Base-by-base conservation (phyloP, 2,888 invertebrate species). In the Xylocampa areola region DNA sequence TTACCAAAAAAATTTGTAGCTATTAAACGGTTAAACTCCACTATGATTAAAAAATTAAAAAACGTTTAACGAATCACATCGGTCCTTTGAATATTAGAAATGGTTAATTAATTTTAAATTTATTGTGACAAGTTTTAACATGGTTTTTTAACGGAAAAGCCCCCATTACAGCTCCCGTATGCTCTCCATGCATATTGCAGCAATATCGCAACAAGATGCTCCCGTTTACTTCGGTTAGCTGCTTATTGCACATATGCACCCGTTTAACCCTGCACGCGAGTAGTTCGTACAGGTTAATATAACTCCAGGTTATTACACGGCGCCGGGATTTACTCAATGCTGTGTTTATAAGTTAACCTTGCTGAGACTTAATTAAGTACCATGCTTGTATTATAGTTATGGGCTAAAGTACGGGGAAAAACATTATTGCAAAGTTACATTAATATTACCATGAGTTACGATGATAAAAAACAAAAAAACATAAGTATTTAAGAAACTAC, bases 261-360 rank as follows among this genome's bases (percentile, higher is more conserved):
- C 47, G 21, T 51, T 45, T 47, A 95, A 92, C 44, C 89, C 88
- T 74, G 96, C 97, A 0, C 96, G 96, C 37, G 14, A 96, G 39
- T 11, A 14, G 27, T 21, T 43, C 39, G 44, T 64, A 35, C 65
- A 47, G 66, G 59, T 52, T 67, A 65, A 70, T 58, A 30, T 14
- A 13, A 32, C 17, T 25, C 19, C 40, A 41, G 13, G 35, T 16
- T 35, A 25, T 33, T 33, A 23, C 45, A 23, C 25, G 29, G n/a
- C 14, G 35, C 47, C n/a, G 4, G 49, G 45, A 61, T 61, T 61
- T 54, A 49, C 47, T 13, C 0, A 27, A 48, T 17, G 27, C 13
- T 36, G 40, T 17, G 13, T 44, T 43, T 52, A 48, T 27, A n/a
- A n/a, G n/a, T n/a, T 64, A 53, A 8, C 29, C 3, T 21, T 21